phyloP scores from a whole-genome alignment of 2,113 vertebrate species.

The Rhea pennata region DNA sequence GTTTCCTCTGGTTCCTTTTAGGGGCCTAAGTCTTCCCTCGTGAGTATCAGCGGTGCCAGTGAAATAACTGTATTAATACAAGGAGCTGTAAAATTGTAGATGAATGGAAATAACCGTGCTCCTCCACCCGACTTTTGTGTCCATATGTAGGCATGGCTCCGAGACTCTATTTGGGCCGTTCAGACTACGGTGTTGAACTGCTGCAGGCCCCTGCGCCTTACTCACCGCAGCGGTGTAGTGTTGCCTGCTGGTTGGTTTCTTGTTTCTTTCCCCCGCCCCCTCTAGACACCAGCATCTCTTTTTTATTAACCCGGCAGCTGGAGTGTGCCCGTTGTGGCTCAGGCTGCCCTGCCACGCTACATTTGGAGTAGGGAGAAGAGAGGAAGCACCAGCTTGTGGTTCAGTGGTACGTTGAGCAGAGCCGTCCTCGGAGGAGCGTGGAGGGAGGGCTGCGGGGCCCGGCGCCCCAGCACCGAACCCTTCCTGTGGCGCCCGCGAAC shows the following conservation, averaged over 20 bases:
- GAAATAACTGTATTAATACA: accelerated
- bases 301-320: no score
- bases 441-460: not conserved
- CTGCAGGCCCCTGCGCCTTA: not conserved
- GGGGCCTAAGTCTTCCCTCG: not conserved
- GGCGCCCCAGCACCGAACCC: not conserved
- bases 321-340: no score
- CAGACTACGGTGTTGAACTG: not conserved
- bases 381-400: accelerated
- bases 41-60: not conserved
- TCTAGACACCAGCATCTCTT: no score
- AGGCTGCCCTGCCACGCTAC: no score
- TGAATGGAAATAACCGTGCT: not conserved
- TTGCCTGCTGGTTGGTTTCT: no score
- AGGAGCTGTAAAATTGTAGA: not conserved
- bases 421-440: accelerated
- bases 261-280: no score
- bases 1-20: not conserved
- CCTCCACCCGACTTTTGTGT: accelerated
- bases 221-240: accelerated
- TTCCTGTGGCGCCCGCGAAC: not conserved
- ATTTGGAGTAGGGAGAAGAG: not conserved
- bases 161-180: not conserved
- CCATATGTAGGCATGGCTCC: accelerated
- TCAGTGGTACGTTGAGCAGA: not conserved